phyloP scores from a whole-genome alignment of 2,888 invertebrate genomes.

The Trachelus tabidus region DNA sequence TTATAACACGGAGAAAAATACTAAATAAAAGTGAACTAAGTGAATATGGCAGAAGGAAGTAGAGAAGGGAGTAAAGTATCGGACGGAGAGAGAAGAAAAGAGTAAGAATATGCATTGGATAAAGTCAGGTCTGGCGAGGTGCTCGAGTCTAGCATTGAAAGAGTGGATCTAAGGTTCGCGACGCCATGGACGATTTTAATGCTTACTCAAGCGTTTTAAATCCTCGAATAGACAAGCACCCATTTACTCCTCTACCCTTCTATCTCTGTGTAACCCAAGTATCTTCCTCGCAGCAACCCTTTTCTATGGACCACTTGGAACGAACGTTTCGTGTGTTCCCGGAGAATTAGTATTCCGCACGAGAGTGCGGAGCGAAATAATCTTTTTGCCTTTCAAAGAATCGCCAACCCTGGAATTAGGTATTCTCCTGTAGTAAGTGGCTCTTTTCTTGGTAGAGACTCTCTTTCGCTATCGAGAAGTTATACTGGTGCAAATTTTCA shows the following conservation, averaged over 20 bases:
- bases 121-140: background rate
- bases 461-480: too few relatives aligned
- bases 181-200: slow-evolving; percentile 44
- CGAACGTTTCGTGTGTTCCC: slow-evolving; percentile 5
- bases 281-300: slow-evolving; percentile 16
- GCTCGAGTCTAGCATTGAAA: slow-evolving; percentile 24
- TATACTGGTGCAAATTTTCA: too few relatives aligned
- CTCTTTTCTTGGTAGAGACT: too few relatives aligned
- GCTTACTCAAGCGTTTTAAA: slow-evolving; percentile 51
- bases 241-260: slow-evolving; percentile 28
- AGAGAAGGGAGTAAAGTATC: background rate
- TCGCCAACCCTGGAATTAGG: too few relatives aligned
- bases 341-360: slow-evolving; percentile 47
- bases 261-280: slow-evolving; percentile 14
- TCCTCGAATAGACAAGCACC: slow-evolving; percentile 43
- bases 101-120: slow-evolving; percentile 30
- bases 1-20: too few relatives aligned
- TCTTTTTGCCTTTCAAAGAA: background rate
- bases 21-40: background rate
- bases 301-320: slow-evolving; percentile 21
- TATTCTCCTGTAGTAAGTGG: too few relatives aligned
- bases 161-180: slow-evolving; percentile 16
- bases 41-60: slow-evolving; percentile 7
- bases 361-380: background rate
- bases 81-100: slow-evolving; percentile 3